Evolutionary conservation across 64 coral and sea anemone species (phyloP).

Genomic region (Montipora cactus): DNA sequence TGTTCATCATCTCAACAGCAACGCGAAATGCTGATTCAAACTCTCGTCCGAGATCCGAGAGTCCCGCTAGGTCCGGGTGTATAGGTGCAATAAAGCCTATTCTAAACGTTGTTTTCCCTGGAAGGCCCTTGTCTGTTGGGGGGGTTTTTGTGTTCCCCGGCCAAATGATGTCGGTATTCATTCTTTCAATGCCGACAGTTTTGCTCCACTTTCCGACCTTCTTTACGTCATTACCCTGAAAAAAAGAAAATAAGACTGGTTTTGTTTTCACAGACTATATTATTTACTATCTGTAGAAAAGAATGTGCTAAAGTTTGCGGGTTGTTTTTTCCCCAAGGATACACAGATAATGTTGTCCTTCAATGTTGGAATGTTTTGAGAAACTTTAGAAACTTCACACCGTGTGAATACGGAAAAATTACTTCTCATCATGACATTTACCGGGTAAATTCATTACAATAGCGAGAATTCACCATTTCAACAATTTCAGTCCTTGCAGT

Average conservation of each 20-base stretch:
- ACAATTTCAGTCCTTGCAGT: too few relatives aligned
- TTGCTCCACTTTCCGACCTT: constrained; percentile 90
- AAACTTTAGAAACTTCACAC: too few relatives aligned
- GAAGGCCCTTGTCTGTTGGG: constrained; percentile 90
- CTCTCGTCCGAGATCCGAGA: constrained; percentile 87
- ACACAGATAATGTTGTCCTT: too few relatives aligned
- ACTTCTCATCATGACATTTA: too few relatives aligned
- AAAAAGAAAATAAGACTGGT: too few relatives aligned
- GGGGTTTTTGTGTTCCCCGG: constrained; percentile 88
- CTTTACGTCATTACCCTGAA: constrained; percentile 58
- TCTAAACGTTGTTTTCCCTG: constrained; percentile 95
- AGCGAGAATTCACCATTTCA: too few relatives aligned
- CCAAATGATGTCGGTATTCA: constrained; percentile 78
- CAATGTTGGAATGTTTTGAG: too few relatives aligned
- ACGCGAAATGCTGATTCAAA: constrained; percentile 85
- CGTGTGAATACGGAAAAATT: too few relatives aligned
- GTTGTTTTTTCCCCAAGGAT: too few relatives aligned
- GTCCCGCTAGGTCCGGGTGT: constrained; percentile 79
- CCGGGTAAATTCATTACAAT: too few relatives aligned
- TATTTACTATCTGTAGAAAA: too few relatives aligned
- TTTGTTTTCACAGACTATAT: background rate
- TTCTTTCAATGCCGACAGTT: constrained; percentile 68
- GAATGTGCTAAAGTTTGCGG: too few relatives aligned
- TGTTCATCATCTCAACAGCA: constrained; percentile 98
- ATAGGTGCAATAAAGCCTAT: constrained; percentile 93